These are phyloP conservation scores for Cybosia mesomella DNA, from an alignment of 2,888 invertebrate species.

Conservation along the genomic window DNA sequence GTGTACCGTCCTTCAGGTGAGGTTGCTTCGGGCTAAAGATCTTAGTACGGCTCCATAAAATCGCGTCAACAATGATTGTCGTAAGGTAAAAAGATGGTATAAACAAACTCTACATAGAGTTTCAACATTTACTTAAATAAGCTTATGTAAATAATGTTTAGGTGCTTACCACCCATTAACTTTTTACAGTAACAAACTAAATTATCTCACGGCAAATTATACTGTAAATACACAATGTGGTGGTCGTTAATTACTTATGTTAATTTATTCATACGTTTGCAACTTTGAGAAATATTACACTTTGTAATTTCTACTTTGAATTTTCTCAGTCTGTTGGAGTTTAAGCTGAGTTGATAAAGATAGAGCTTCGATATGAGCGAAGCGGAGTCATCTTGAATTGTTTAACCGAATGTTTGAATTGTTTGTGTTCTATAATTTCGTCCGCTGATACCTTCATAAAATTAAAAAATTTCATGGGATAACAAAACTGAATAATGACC, in stretches of 20 bases:
- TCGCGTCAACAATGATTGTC: neutral
- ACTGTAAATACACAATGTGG: constrained; percentile 9
- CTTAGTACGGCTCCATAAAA: neutral
- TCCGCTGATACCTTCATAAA: neutral
- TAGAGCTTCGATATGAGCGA: neutral
- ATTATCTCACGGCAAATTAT: neutral
- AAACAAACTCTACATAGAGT: neutral
- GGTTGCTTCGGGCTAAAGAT: too few relatives aligned
- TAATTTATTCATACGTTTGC: constrained; percentile 36
- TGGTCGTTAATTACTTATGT: constrained; percentile 19
- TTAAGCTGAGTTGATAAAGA: constrained; percentile 11
- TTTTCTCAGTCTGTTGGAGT: constrained; percentile 33
- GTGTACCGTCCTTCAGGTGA: too few relatives aligned
- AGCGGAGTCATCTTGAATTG: neutral
- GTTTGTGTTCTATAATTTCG: neutral
- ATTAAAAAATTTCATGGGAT: neutral
- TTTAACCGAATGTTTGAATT: too few relatives aligned
- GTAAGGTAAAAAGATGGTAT: neutral
- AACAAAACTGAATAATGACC: neutral
- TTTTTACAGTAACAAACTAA: neutral
- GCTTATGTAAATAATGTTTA: constrained; percentile 10
- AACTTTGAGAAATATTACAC: constrained; percentile 39
- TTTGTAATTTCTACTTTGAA: constrained; percentile 42
- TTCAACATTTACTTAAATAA: neutral
- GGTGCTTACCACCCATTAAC: neutral